These are phyloP conservation scores for Lipotes vexillifer DNA, from an alignment of 2,113 vertebrate genomes.

Conservation along the genomic window DNA sequence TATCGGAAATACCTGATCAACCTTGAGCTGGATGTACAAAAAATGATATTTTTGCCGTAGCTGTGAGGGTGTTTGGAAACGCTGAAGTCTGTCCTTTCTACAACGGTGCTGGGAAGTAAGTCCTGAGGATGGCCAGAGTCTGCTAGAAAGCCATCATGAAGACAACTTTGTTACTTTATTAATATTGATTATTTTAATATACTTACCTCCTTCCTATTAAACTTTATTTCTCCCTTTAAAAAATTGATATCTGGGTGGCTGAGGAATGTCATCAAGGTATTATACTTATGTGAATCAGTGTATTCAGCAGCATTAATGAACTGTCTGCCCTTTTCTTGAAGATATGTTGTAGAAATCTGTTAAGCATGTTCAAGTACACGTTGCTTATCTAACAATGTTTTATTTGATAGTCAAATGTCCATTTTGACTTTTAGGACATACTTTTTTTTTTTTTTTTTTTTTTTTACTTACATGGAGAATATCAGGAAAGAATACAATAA, in stretches of 20 bases:
- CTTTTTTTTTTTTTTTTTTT: background rate
- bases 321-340: background rate
- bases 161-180: background rate
- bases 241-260: background rate
- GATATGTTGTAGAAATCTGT: background rate
- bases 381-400: background rate
- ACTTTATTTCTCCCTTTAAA: background rate
- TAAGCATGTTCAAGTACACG: background rate
- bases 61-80: conserved; percentile 1
- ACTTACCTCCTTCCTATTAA: background rate
- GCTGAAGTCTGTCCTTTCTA: background rate
- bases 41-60: background rate
- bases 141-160: background rate
- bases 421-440: background rate
- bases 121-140: background rate
- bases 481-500: background rate
- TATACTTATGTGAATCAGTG: background rate
- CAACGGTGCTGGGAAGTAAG: background rate
- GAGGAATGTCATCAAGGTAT: background rate
- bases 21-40: background rate
- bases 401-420: background rate
- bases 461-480: background rate
- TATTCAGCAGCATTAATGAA: background rate
- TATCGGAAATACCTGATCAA: conserved; percentile 43
- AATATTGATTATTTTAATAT: background rate